Conservation (phyloP, 2,113 vertebrate genomes). For the Petroica traversi region DNA sequence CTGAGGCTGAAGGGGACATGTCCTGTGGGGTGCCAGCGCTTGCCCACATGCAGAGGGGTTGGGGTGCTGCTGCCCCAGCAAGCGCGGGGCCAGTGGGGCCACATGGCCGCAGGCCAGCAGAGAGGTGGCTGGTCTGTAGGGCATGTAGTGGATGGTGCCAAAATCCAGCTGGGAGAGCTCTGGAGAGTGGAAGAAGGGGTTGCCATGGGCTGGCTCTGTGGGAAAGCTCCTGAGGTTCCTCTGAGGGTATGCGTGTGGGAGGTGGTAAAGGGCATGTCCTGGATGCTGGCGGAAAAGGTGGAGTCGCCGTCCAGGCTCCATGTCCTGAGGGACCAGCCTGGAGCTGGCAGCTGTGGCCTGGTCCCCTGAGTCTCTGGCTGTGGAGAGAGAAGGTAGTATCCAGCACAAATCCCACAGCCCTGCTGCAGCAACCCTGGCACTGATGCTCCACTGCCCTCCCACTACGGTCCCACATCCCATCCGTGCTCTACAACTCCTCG, state of each 20-base stretch:
- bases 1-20: slow-evolving; percentile 73
- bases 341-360: not conserved
- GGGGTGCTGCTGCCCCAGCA: slow-evolving; percentile 72
- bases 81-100: slow-evolving; percentile 46
- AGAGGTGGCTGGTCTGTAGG: slow-evolving; percentile 70
- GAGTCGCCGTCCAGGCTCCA: slow-evolving; percentile 82
- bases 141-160: slow-evolving; percentile 78
- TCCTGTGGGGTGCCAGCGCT: slow-evolving; percentile 57
- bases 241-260: slow-evolving; percentile 67
- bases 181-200: slow-evolving; percentile 79
- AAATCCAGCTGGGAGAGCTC: slow-evolving; percentile 75
- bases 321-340: slow-evolving; percentile 47
- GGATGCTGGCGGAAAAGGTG: slow-evolving; percentile 85
- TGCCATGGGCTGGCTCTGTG: slow-evolving; percentile 73
- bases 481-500: accelerated
- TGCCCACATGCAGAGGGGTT: slow-evolving; percentile 24
- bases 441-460: accelerated
- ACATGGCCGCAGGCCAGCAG: slow-evolving; percentile 69
- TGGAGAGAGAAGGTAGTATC: slow-evolving; percentile 1
- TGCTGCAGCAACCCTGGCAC: not conserved
- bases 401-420: not conserved
- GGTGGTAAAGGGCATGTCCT: slow-evolving; percentile 79
- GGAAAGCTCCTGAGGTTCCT: slow-evolving; percentile 76
- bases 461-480: accelerated
- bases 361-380: slow-evolving; percentile 66